Base-by-base conservation (phyloP, 2,888 invertebrate genomes). In the Chrysomela aeneicollis region DNA sequence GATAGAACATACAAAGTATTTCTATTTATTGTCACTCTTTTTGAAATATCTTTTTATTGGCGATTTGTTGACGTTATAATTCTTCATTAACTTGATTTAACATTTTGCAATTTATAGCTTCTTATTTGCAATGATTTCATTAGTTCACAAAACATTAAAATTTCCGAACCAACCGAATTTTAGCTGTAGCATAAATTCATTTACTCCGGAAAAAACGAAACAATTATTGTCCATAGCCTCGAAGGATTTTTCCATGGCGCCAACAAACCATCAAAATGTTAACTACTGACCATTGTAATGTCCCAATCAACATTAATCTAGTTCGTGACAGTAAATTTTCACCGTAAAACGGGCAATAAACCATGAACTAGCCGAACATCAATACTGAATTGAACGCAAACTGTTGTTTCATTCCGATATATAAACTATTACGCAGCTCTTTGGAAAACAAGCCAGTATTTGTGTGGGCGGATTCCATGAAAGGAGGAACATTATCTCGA, bases 401-500 rank as follows among this genome's bases (percentile, higher is more conserved):
- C 42, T 42, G n/a, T 42, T 42, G 15, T 42, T 42, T 15, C 15
- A 42, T 6, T 15, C 4, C 32, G 10, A 15, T 42, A 42, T 15
- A 42, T 15, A 15, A 42, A 35, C 35, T 35, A 35, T 8, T 42
- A 15, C n/a, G 42, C 42, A 12, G 42, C 46, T 26, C 26, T 46
- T 57, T 21, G 22, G 55, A 55, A 10, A 54, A 54, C 35, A 19
- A 35, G 15, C 35, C 15, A 19, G 15, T 26, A 26, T 26, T 26
- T 26, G 26, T 26, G 57, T 57, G 57, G 57, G 57, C 26, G 57
- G 22, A 21, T 47, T 47, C 26, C 57, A 26, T 26, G 18, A 26
- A 26, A 46, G 32, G 52, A 12, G 30, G 6, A 52, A 32, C 46
- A 46, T 57, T 26, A 47, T 22, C 8, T 22, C 46, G 46, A 46